Percentiles rank a stretch among this genome's conserved stretches.
These are phyloP conservation scores for Calliphora vicina DNA, from an alignment of 1,140 invertebrate species.

Conservation along the genomic window DNA sequence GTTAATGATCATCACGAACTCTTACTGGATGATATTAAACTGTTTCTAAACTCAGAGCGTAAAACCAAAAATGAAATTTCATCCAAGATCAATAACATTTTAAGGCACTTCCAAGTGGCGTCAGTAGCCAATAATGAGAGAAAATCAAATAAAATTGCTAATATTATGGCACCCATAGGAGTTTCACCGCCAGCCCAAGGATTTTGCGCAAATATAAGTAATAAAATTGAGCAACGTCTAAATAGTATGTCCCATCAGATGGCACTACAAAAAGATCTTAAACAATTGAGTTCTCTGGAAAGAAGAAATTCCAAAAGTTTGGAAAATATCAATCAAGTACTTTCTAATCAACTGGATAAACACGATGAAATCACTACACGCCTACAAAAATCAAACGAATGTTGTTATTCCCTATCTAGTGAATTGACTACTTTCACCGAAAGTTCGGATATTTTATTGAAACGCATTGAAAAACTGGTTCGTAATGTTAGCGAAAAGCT, in stretches of 20 bases:
- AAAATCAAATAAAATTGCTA: background rate
- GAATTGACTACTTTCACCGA: constrained; percentile 45
- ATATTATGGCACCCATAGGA: background rate
- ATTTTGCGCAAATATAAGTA: background rate
- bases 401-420: constrained; percentile 36
- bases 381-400: constrained; percentile 28
- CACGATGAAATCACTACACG: constrained; percentile 23
- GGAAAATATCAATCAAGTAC: constrained; percentile 20
- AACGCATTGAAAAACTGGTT: constrained; percentile 41
- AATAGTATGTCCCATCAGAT: constrained; percentile 12
- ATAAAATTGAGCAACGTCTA: constrained; percentile 24
- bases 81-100: background rate
- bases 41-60: background rate
- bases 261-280: constrained; percentile 36
- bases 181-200: background rate
- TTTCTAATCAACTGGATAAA: constrained; percentile 12
- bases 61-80: background rate
- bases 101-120: background rate
- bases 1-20: background rate
- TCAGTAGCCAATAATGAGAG: background rate
- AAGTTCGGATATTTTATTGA: constrained; percentile 44
- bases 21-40: background rate
- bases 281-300: constrained; percentile 34
- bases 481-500: constrained; percentile 37
- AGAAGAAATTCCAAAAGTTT: constrained; percentile 35